Base-by-base conservation (phyloP, 2,113 vertebrate species). In the Gallinago media region DNA sequence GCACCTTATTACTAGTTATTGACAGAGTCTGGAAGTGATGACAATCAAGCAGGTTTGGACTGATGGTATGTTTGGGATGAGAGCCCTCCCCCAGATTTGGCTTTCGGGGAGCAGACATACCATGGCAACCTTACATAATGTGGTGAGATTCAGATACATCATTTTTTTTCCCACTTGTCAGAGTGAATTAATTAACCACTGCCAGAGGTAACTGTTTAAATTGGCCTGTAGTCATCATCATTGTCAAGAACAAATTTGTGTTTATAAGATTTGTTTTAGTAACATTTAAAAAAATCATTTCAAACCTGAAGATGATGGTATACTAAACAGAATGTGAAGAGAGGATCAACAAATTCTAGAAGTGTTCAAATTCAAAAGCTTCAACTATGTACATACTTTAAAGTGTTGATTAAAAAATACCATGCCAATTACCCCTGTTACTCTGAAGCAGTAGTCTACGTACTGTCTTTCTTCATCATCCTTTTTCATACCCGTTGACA, bases 1-100 rank as follows among this genome's bases (percentile, higher is more conserved):
- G 29, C 44, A 67, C 15, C 3, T 97, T 91, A 95, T 96, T 95
- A 55, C 76, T 72, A 94, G 55, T 49, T 91, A 95, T 52, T 96
- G 96, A 96, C 80, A 96, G 91, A 72, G 17, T 56, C 61, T 89
- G 56, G 14, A 84, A 95, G 63, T 52, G 75, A 84, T 95, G 88
- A 91, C 79, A 96, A 27, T 22, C 36, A 55, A 77, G 72, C 68
- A 88, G 32, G 26, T 89, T 84, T 77, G 42, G 50, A 84, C 76
- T 80, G 46, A 80, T 77, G 54, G 11, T 10, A n/a, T 90, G 36
- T 90, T 90, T 83, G 54, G 67, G 32, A 63, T 81, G 61, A 92
- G 15, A 80, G 12, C 38, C 17, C 54, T 88, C 16, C 9, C 27
- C 13, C 59, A 83, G 46, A 67, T 81, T 44, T 91, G 29, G 26